Evolutionary conservation across 2,888 invertebrate species (phyloP), one percentile per base, ranked within the genome.

Genomic region (Acanthococcus lagerstroemiae): DNA sequence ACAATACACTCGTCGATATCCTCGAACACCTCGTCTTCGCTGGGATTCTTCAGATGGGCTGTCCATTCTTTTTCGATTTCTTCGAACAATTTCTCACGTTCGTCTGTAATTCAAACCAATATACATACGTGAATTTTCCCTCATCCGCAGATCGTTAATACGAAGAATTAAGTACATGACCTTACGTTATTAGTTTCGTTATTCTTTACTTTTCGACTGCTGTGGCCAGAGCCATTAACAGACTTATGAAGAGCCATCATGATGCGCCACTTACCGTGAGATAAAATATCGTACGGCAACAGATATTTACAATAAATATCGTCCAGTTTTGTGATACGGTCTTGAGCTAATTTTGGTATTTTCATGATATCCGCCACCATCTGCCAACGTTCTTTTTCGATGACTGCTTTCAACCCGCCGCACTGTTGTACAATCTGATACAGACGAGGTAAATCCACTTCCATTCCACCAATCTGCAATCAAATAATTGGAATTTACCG

Each of bases 291-390:
- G 73, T 94, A 95, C 0, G 93, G 90, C 69, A 95, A 78, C 54
- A 95, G 79, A 76, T 90, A 92, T 80, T 91, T 92, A 74, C 92
- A 88, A 75, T 95, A 95, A 48, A 93, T 86, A 70, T 88, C 87
- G 73, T 95, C 93, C 6, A 95, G 77, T 74, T 89, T 90, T 2
- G 86, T 85, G 1, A 86, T 85, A 54, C 90, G 83, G 72, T 90
- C 88, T 73, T 87, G 87, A 0, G 87, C 85, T 7, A 85, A 80
- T 77, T 86, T 88, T 0, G 87, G 86, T 71, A 92, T 87, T 72
- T 86, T 84, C 86, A 95, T 86, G n/a, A 86, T 83, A 71, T 93
- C 91, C 0, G 91, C 92, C 0, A 95, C 89, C 69, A 84, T 84
- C 4, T 84, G 81, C 95, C 95, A 95, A 70, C 86, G 86, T 72